Conservation (phyloP, 2,113 vertebrate genomes). For the Tragelaphus imberbis region DNA sequence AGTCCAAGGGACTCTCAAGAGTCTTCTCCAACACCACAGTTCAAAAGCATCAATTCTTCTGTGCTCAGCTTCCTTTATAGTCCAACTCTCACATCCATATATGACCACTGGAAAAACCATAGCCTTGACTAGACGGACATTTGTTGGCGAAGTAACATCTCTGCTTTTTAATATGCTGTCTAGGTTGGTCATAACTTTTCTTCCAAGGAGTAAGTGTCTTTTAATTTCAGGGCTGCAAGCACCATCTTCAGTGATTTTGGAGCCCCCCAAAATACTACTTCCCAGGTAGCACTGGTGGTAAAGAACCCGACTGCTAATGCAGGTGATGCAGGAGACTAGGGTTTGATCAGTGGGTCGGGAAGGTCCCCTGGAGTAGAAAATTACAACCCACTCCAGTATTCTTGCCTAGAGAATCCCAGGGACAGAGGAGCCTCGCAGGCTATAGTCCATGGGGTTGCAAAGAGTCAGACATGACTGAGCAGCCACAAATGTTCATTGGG, state of each 20-base stretch:
- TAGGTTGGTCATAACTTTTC: too few species aligned
- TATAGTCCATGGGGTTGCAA: neutral
- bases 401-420: neutral
- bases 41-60: too few species aligned
- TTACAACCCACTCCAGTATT: neutral
- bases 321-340: rapidly evolving
- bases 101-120: too few species aligned
- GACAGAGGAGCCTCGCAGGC: neutral
- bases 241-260: neutral
- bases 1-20: neutral
- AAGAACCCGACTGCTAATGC: neutral
- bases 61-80: too few species aligned
- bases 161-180: too few species aligned
- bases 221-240: neutral
- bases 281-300: neutral
- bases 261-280: neutral
- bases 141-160: too few species aligned
- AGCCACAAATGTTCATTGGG: neutral
- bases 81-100: too few species aligned
- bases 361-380: neutral
- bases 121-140: too few species aligned
- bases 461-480: neutral
- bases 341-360: neutral
- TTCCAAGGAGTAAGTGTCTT: too few species aligned
- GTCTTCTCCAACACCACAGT: neutral